Percentiles rank a stretch among this genome's conserved stretches.
Conservation (phyloP, 64 coral and sea anemone species). For the Platygyra sinensis region DNA sequence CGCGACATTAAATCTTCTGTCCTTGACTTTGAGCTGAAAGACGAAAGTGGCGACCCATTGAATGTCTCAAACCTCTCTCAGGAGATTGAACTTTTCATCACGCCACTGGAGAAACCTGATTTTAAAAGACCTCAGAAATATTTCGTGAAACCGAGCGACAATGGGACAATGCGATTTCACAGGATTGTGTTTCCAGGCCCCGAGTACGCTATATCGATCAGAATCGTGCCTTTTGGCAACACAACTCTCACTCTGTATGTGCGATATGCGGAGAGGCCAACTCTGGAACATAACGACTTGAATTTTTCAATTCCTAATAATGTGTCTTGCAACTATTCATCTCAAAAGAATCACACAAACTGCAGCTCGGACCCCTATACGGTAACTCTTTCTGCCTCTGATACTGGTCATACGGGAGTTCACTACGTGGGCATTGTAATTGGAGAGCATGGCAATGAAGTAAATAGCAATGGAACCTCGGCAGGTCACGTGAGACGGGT, state of each 20-base stretch:
- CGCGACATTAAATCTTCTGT: conserved; percentile 78
- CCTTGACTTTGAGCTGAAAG: conserved; percentile 79
- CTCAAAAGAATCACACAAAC: conserved; percentile 35
- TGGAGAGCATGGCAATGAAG: not conserved
- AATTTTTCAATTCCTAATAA: conserved; percentile 58
- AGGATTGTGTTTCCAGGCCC: conserved; percentile 69
- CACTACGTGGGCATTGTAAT: conserved; percentile 75
- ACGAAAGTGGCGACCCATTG: conserved; percentile 41
- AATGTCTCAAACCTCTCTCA: conserved; percentile 66
- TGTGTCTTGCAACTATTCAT: conserved; percentile 59
- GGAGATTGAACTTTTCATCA: conserved; percentile 73
- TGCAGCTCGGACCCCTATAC: conserved; percentile 58
- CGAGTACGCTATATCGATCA: conserved; percentile 78
- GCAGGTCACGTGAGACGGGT: conserved; percentile 32
- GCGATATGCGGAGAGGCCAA: conserved; percentile 61
- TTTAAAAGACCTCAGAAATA: not conserved
- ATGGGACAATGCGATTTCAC: conserved; percentile 87
- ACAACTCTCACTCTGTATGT: conserved; percentile 58
- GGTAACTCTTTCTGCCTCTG: conserved; percentile 64
- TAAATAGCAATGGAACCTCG: not conserved
- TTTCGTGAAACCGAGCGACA: conserved; percentile 78
- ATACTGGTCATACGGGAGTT: conserved; percentile 73
- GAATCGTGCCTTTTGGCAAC: conserved; percentile 36
- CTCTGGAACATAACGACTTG: conserved; percentile 36
- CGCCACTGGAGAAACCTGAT: conserved; percentile 22